Conservation (phyloP, 2,797 vertebrate species). For the Myotis findleyi region DNA sequence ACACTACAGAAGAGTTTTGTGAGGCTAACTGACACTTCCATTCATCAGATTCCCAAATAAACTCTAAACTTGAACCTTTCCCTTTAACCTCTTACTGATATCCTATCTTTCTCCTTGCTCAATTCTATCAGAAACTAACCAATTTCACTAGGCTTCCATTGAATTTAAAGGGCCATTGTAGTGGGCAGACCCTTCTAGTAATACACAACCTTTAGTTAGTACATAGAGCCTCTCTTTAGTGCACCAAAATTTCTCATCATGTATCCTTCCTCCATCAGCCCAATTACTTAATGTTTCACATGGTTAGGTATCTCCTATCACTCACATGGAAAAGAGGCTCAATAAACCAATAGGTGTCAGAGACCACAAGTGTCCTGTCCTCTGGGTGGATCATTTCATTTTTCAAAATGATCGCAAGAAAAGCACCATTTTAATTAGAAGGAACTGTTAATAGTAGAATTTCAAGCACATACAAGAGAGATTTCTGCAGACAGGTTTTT, state of each 20-base stretch:
- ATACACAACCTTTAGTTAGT: neutral
- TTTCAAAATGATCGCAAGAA: constrained; percentile 10
- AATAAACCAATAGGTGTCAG: constrained; percentile 6
- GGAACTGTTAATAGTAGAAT: neutral
- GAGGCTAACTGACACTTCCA: neutral
- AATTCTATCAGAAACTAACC: neutral
- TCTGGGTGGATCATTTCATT: neutral
- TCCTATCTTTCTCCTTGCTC: neutral
- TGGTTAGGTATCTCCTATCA: neutral
- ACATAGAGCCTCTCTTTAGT: neutral
- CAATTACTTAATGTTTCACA: neutral
- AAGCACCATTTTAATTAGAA: neutral
- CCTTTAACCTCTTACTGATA: neutral
- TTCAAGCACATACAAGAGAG: neutral
- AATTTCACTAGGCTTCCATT: neutral
- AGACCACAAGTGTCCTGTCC: neutral
- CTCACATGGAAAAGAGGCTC: neutral
- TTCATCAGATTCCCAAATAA: neutral
- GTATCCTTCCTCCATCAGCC: neutral
- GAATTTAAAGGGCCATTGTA: constrained; percentile 18
- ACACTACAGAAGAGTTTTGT: neutral
- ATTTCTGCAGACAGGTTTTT: neutral
- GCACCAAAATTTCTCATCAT: neutral
- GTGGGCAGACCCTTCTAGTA: neutral
- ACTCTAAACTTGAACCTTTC: neutral